Percentiles rank a stretch among this genome's conserved stretches.
These are phyloP conservation scores for Rhincodon typus DNA, from an alignment of 2,797 vertebrate genomes.

Conservation along the genomic window DNA sequence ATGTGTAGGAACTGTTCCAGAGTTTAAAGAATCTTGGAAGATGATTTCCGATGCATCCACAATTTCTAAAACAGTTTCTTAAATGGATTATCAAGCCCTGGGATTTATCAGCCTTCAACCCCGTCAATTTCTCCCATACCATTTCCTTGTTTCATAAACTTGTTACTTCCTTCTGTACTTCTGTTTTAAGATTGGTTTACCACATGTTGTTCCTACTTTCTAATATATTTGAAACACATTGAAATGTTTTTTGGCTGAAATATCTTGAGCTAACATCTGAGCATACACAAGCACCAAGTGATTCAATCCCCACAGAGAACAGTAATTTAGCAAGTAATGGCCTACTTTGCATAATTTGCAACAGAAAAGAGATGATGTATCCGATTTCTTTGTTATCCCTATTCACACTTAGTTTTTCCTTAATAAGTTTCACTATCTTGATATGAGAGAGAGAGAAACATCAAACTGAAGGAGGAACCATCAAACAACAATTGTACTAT, in stretches of 20 bases:
- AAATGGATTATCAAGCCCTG: too few relatives aligned
- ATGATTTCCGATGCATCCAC: too few relatives aligned
- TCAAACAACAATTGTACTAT: background rate
- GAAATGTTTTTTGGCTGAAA: background rate
- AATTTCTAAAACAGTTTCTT: too few relatives aligned
- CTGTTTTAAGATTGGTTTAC: background rate
- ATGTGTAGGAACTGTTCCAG: too few relatives aligned
- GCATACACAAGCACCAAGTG: background rate
- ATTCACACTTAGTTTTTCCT: too few relatives aligned
- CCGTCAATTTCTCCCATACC: too few relatives aligned
- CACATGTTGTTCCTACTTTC: background rate
- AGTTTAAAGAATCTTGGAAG: too few relatives aligned
- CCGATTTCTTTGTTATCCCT: background rate
- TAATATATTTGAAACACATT: background rate
- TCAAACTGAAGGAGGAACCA: background rate
- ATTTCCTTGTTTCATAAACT: too few relatives aligned
- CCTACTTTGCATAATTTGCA: background rate
- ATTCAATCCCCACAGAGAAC: background rate
- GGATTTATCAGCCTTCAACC: too few relatives aligned
- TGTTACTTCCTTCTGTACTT: background rate
- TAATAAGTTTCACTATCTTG: background rate
- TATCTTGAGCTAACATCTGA: background rate
- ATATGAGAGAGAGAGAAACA: background rate
- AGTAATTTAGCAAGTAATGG: background rate
- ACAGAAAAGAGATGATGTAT: background rate